Evolutionary conservation across 2,888 invertebrate species (phyloP).

Genomic region (Carcina quercana): DNA sequence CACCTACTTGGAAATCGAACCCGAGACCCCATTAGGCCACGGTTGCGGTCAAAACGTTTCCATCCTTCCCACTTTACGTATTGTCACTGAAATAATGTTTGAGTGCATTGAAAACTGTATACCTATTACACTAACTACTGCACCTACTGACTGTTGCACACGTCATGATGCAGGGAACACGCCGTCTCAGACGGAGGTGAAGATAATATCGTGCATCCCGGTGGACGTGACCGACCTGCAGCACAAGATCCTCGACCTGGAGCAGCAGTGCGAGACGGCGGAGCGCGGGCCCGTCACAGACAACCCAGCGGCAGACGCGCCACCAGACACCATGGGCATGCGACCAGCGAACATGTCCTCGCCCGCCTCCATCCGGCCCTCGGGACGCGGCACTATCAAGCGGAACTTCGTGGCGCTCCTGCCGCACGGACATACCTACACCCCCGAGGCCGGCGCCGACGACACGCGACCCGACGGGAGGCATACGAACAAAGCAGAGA

Average conservation of each 20-base stretch:
- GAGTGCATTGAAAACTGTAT: too few relatives aligned
- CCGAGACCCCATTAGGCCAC: too few relatives aligned
- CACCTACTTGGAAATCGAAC: too few relatives aligned
- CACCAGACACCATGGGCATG: too few relatives aligned
- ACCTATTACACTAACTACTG: too few relatives aligned
- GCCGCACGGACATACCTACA: background rate
- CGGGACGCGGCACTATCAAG: background rate
- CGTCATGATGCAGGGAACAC: conserved; percentile 60
- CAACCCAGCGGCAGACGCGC: conserved; percentile 3
- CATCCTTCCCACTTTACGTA: too few relatives aligned
- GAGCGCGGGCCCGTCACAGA: conserved; percentile 1
- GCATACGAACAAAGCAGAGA: conserved; percentile 17
- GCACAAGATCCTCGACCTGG: conserved; percentile 44
- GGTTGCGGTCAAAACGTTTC: too few relatives aligned
- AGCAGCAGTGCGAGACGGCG: conserved; percentile 39
- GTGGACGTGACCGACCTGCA: conserved; percentile 64
- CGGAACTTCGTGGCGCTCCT: background rate
- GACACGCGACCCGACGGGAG: background rate
- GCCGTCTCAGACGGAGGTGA: conserved; percentile 61
- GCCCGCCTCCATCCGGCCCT: background rate
- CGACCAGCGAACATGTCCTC: too few relatives aligned
- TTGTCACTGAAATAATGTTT: too few relatives aligned
- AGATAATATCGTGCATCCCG: conserved; percentile 65
- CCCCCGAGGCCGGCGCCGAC: background rate
- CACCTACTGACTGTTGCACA: too few relatives aligned